A percentile compares a stretch with the other conserved stretches of the same genome.
Conservation (phyloP, 30 jellyfish, hydroid and myxozoan species). For the Aurelia coerulea region DNA sequence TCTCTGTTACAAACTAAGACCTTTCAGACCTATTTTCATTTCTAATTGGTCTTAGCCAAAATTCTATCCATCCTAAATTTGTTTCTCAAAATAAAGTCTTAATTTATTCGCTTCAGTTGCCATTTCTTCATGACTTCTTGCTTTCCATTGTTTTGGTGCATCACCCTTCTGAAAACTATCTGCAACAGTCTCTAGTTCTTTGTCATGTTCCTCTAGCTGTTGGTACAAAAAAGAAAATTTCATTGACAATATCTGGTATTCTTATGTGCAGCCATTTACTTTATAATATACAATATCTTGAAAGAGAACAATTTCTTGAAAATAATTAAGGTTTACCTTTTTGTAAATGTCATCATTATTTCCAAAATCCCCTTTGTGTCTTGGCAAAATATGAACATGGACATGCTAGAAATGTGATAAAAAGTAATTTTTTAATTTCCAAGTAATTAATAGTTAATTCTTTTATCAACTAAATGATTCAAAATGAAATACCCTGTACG, state of each 20-base stretch:
- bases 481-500: no score
- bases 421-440: no score
- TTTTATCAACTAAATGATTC: no score
- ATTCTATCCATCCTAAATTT: not conserved
- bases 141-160: conserved; percentile 15
- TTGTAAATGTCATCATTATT: conserved; percentile 82
- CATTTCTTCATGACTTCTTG: conserved; percentile 83
- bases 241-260: no score
- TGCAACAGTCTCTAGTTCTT: conserved; percentile 26
- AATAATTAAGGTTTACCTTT: conserved; percentile 49
- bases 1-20: no score
- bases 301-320: no score
- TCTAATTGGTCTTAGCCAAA: no score
- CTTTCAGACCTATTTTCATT: no score
- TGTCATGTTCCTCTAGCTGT: conserved; percentile 90
- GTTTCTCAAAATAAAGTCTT: conserved; percentile 31
- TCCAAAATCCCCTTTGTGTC: conserved; percentile 77
- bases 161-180: not conserved
- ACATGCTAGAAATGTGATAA: conserved; percentile 76
- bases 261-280: no score
- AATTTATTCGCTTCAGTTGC: conserved; percentile 77
- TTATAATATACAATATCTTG: no score
- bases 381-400: conserved; percentile 90
- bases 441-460: no score
- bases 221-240: not conserved